Base-by-base conservation (phyloP, 2,797 vertebrate genomes). In the Okamejei kenojei region DNA sequence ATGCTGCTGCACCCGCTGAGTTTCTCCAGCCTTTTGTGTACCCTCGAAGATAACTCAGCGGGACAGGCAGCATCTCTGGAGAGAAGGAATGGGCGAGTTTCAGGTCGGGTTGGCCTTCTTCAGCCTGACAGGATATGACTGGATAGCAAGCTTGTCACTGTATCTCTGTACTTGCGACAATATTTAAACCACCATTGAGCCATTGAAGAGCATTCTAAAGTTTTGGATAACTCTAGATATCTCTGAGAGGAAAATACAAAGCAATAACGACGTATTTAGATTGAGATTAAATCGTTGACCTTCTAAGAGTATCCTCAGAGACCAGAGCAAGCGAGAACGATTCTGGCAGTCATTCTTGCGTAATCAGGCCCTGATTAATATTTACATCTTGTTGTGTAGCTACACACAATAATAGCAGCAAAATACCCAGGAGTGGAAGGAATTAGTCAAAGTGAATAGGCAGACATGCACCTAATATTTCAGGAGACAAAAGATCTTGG, bases 371-470 rank as follows among this genome's bases (percentile, higher is more conserved):
- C 23, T 92, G 68, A 92, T 92, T 92, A 92, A 76, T 92, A 92
- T 92, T 92, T 92, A 76, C 71, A 76, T 71, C 68, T 74, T 92
- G 90, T 76, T 92, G 73, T 29, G 45, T 54, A 54, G 71, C 38
- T 73, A 92, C 68, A 92, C 71, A 76, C 32, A 74, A 92, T 38
- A 76, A 74, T 38, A 92, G 26, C 10, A 92, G 45, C 38, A 76
- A 74, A 74, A 74, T 92, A 19, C 86, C 71, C 71, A 54, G 13
- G 71, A 76, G 71, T 76, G 71, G 90, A 92, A 54, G 71, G 38
- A 92, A 92, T 92, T 76, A 92, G 90, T 92, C 90, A 54, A 92
- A 74, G 23, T 91, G 90, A 74, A 91, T 91, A 91, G 68, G 68
- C 54, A 74, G 90, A 73, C 90, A n/a, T 92, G 38, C 76, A 76